These are phyloP conservation scores for Clarias platycephalus DNA, from an alignment of 2,797 vertebrate genomes.

Conservation along the genomic window DNA sequence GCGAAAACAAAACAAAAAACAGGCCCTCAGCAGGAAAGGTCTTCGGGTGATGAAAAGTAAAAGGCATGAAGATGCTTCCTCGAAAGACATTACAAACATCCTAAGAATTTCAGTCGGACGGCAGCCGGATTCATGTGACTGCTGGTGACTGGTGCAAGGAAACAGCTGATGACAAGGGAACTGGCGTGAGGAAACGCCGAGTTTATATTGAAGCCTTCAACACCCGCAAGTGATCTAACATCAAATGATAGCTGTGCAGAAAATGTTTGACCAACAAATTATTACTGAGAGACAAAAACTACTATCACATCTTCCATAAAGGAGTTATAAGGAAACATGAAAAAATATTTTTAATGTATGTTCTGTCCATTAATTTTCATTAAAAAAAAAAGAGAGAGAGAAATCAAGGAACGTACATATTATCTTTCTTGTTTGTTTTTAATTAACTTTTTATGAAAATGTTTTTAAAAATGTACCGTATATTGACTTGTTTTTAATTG, in stretches of 20 bases:
- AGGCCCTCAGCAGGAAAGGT: slow-evolving; percentile 49
- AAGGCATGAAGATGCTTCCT: slow-evolving; percentile 54
- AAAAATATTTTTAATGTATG: background rate
- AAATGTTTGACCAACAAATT: background rate
- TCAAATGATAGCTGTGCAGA: background rate
- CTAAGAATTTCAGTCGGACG: slow-evolving; percentile 14
- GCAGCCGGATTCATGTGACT: slow-evolving; percentile 7
- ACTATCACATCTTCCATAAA: slow-evolving; percentile 20
- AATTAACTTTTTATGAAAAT: background rate
- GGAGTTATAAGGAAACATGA: background rate
- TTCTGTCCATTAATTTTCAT: background rate
- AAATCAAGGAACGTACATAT: background rate
- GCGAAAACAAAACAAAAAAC: slow-evolving; percentile 57
- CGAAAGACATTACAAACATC: slow-evolving; percentile 43
- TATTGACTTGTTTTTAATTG: background rate
- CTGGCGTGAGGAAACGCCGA: slow-evolving; percentile 20
- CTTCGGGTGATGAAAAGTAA: slow-evolving; percentile 19
- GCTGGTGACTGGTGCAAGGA: slow-evolving; percentile 22
- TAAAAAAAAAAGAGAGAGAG: background rate
- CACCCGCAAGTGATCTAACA: background rate
- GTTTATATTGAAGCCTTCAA: background rate
- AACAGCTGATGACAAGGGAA: slow-evolving; percentile 18
- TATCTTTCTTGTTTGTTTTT: background rate
- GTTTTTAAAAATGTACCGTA: background rate
- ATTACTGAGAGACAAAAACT: background rate